phyloP scores from a whole-genome alignment of 2,113 vertebrate species.

The Plotosus lineatus region DNA sequence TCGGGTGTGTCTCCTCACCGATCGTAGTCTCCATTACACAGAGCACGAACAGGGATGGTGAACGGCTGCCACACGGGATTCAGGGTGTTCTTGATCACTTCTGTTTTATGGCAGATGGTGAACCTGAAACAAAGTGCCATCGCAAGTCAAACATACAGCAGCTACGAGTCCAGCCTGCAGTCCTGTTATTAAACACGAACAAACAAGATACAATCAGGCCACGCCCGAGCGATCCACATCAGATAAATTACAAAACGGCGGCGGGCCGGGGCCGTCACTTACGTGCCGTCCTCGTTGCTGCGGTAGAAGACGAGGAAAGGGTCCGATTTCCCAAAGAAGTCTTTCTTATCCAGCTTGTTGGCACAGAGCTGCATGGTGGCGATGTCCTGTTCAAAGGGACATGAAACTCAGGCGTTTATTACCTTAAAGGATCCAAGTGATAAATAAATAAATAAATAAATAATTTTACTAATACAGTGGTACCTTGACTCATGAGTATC shows the following conservation, averaged over 20 bases:
- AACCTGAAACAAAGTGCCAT: constrained; percentile 64
- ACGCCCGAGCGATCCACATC: not conserved
- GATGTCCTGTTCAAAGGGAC: constrained; percentile 78
- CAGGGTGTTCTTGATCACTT: constrained; percentile 86
- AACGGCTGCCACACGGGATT: constrained; percentile 96
- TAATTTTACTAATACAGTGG: too few relatives aligned
- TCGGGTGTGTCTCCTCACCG: constrained; percentile 84
- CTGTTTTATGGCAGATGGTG: constrained; percentile 80
- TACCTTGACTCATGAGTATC: too few relatives aligned
- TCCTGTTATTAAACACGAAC: not conserved
- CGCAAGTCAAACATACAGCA: constrained; percentile 16
- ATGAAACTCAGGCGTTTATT: not conserved
- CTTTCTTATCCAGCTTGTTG: constrained; percentile 98
- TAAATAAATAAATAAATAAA: too few relatives aligned
- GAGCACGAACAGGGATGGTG: constrained; percentile 92
- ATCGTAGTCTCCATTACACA: constrained; percentile 97
- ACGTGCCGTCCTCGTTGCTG: constrained; percentile 98
- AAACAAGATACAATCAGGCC: not conserved
- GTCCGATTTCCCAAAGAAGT: constrained; percentile 98
- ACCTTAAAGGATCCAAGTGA: too few relatives aligned
- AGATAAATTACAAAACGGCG: not conserved
- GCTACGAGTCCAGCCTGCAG: not conserved
- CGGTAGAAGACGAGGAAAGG: constrained; percentile 98
- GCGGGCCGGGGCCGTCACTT: constrained; percentile 62
- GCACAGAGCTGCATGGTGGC: constrained; percentile 96